phyloP scores from a whole-genome alignment of 2,797 vertebrate genomes.

The Melopsittacus undulatus region DNA sequence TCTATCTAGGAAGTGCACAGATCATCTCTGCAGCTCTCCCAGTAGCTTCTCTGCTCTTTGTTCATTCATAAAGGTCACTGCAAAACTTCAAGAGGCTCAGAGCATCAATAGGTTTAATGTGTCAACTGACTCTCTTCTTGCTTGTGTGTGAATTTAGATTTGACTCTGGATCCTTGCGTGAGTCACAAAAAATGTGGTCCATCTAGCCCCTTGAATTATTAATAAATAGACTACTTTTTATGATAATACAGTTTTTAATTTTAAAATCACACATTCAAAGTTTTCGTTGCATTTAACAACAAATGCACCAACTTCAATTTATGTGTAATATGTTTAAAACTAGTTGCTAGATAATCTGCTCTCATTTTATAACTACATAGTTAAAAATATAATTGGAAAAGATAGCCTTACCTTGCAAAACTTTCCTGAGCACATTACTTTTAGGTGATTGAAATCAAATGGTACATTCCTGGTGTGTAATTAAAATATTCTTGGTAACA shows the following conservation, averaged over 20 bases:
- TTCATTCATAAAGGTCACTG: neutral
- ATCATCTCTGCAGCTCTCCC: neutral
- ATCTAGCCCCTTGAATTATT: neutral
- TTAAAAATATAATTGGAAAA: neutral
- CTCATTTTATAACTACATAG: neutral
- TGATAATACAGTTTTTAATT: neutral
- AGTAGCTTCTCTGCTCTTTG: neutral
- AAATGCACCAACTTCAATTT: neutral
- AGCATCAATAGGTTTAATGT: neutral
- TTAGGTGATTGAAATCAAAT: neutral
- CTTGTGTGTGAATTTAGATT: neutral
- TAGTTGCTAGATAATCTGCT: neutral
- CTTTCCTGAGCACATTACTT: neutral
- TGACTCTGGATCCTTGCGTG: neutral
- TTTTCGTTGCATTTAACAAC: neutral
- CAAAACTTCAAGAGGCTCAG: neutral
- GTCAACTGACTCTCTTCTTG: neutral
- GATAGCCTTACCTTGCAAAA: neutral
- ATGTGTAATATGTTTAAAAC: neutral
- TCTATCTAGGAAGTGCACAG: neutral
- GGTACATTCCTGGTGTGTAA: neutral
- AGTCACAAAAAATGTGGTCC: neutral
- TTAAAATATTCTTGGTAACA: slow-evolving; percentile 7
- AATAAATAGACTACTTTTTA: neutral
- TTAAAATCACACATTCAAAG: neutral